phyloP scores from a whole-genome alignment of 2,888 invertebrate species.

The Leucophora obtusa region DNA sequence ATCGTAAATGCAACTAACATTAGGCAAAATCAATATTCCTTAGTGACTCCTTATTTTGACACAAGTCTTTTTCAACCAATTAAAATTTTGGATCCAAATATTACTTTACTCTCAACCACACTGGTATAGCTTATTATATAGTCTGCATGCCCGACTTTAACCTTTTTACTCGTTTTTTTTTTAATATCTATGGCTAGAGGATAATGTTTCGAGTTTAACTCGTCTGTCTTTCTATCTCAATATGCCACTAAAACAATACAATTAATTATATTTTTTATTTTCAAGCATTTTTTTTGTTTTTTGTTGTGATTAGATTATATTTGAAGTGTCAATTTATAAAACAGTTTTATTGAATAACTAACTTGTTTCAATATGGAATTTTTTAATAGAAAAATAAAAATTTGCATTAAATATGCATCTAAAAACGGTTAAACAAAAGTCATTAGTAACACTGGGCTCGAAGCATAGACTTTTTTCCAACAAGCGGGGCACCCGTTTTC shows the following conservation, averaged over 20 bases:
- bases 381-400: background rate
- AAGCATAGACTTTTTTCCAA: no score
- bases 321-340: background rate
- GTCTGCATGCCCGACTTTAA: no score
- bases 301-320: background rate
- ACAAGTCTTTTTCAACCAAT: no score
- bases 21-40: no score
- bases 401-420: background rate
- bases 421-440: background rate
- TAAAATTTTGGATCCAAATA: no score
- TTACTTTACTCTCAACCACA: no score
- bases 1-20: no score
- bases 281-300: constrained; percentile 1
- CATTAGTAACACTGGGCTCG: no score
- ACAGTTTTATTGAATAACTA: background rate
- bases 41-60: no score
- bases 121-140: no score
- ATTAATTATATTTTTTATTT: background rate
- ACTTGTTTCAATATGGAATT: constrained; percentile 5
- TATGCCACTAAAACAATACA: background rate
- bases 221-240: background rate
- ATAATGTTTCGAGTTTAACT: background rate
- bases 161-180: background rate
- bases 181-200: background rate
- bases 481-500: no score